Evolutionary conservation across 2,888 invertebrate species (phyloP).

Genomic region (Apamea monoglypha): DNA sequence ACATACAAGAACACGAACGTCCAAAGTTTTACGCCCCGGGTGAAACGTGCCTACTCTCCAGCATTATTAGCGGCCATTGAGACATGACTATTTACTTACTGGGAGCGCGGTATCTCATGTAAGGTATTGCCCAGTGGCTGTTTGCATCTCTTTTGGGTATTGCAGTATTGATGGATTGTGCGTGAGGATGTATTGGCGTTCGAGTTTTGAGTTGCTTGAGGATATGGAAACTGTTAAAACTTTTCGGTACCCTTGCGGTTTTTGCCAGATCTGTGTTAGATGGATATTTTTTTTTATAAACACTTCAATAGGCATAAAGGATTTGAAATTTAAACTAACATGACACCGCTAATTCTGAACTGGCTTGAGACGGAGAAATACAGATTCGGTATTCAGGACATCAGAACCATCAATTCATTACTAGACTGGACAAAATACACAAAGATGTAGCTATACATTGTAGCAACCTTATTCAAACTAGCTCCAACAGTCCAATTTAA

Average conservation of each 20-base stretch:
- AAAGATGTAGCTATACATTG: not conserved
- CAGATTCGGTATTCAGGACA: not conserved
- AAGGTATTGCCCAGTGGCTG: conserved; percentile 76
- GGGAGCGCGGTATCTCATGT: conserved; percentile 72
- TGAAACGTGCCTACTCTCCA: conserved; percentile 80
- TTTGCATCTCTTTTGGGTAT: conserved; percentile 67
- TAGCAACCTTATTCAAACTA: conserved; percentile 14
- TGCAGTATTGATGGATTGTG: conserved; percentile 46
- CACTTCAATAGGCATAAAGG: not conserved
- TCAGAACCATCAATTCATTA: not conserved
- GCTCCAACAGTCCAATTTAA: conserved; percentile 22
- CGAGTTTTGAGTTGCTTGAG: conserved; percentile 16
- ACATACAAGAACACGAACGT: conserved; percentile 68
- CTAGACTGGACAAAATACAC: not conserved
- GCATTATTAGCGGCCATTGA: conserved; percentile 86
- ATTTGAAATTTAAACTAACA: not conserved
- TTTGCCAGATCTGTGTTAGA: not conserved
- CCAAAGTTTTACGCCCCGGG: conserved; percentile 86
- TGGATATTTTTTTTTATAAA: not conserved
- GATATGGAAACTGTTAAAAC: conserved; percentile 15
- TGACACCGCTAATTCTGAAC: not conserved
- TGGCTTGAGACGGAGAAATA: not conserved
- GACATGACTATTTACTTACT: conserved; percentile 89
- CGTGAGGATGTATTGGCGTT: conserved; percentile 7
- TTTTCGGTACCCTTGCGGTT: conserved; percentile 13